A percentile compares a stretch with the other conserved stretches of the same genome.
phyloP scores from a whole-genome alignment of 2,888 invertebrate genomes.

The Cacoxenus indagator region DNA sequence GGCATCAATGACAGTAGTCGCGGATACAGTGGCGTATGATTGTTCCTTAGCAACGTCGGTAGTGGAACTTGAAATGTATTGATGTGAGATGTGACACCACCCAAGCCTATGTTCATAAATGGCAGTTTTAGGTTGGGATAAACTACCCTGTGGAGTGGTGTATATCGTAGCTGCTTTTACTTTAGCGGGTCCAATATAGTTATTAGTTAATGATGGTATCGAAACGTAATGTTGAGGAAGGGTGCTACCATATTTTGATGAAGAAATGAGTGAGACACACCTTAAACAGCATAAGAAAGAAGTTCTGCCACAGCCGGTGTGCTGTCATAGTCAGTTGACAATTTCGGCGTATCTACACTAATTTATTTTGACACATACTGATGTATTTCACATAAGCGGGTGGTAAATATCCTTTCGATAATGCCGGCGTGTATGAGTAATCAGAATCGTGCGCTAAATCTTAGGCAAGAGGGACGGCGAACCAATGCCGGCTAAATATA shows the following conservation, averaged over 20 bases:
- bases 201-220: slow-evolving; percentile 41
- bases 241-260: slow-evolving; percentile 27
- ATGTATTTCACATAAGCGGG: slow-evolving; percentile 35
- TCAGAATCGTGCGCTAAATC: too few relatives aligned
- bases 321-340: slow-evolving; percentile 16
- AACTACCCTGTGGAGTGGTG: slow-evolving; percentile 35
- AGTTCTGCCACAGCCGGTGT: slow-evolving; percentile 27
- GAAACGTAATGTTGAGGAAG: slow-evolving; percentile 50
- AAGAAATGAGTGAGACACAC: slow-evolving; percentile 26
- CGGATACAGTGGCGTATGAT: slow-evolving; percentile 30
- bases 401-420: slow-evolving; percentile 46
- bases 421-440: too few relatives aligned
- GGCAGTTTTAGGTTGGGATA: slow-evolving; percentile 34
- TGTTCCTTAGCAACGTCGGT: slow-evolving; percentile 41
- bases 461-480: too few relatives aligned
- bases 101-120: slow-evolving; percentile 48
- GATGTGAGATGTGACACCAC: slow-evolving; percentile 48
- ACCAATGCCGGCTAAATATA: too few relatives aligned
- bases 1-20: slow-evolving; percentile 38
- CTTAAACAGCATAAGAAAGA: slow-evolving; percentile 22
- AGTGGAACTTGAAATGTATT: slow-evolving; percentile 50
- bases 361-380: slow-evolving; percentile 34
- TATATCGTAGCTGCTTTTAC: slow-evolving; percentile 27
- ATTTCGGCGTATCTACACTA: slow-evolving; percentile 23
- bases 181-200: slow-evolving; percentile 8